Base-by-base conservation (phyloP, 2,797 vertebrate species). In the Myotis vivesi region DNA sequence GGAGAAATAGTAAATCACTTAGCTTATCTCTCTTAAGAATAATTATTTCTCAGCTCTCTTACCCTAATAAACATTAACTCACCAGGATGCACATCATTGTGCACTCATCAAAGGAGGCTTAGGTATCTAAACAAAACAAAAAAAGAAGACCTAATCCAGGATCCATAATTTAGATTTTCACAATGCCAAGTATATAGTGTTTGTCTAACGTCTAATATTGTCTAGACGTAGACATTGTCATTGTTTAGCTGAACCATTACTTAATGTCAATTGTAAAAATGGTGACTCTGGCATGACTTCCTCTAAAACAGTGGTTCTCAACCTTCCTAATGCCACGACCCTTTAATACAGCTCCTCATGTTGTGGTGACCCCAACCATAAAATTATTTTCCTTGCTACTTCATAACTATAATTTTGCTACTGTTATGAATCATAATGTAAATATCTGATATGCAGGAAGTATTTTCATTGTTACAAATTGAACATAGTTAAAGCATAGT, bases 211-310 rank as follows among this genome's bases (percentile, higher is more conserved):
- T 77, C 44, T 71, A 30, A 62, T 17, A 55, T 44, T 68, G 30
- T 49, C 25, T 89, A 57, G 25, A 71, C 8, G 15, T 66, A 46
- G 25, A 4, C 3, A 89, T 3, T 89, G 3, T 22, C 38, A 64
- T 33, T 71, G 19, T 71, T 90, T 46, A 53, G 22, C 57, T 89
- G 30, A 95, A 62, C 17, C 7, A 71, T 64, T 87, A 46, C 41
- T 80, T 92, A 75, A 75, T n/a, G 71, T 87, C n/a, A 76, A 11
- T 73, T 95, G 33, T n/a, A 53, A 79, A 62, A 88, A 66, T 51
- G 20, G 15, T 64, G 77, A 64, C 51, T 44, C 51, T 51, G 6
- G 13, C 8, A 20, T 25, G 19, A 73, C 20, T 86, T 69, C 46
- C 46, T 46, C 46, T 46, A 46, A 0, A 44, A 11, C 44, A 44